Percentiles rank a stretch among this genome's conserved stretches.
Conservation (phyloP, 1,140 invertebrate genomes). For the Oncopodura yosiiana region DNA sequence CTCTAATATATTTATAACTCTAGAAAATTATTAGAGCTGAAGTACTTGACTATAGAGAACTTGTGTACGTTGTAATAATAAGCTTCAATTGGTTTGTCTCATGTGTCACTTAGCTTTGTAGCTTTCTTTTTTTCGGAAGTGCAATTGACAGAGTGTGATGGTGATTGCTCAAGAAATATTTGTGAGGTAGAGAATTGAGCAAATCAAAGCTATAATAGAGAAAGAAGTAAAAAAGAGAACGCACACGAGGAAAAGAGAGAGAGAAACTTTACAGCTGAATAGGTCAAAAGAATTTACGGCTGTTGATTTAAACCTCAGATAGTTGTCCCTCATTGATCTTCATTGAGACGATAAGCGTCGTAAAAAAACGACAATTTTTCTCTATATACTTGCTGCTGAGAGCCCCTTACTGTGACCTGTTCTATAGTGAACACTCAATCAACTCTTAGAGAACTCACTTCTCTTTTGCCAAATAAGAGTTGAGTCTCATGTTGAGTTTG, state of each 20-base stretch:
- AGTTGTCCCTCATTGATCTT: constrained; percentile 13
- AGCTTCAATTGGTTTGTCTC: constrained; percentile 5
- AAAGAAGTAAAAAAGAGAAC: too few species aligned
- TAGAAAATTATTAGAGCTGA: background rate
- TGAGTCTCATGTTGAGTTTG: background rate
- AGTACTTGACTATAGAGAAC: background rate
- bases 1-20: background rate
- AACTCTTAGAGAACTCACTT: too few species aligned
- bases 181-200: background rate
- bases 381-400: too few species aligned
- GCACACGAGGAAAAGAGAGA: background rate
- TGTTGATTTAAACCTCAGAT: constrained; percentile 8
- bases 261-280: background rate
- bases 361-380: constrained; percentile 11
- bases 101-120: background rate
- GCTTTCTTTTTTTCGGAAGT: background rate
- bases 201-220: too few species aligned
- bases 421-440: background rate
- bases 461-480: too few species aligned
- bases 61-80: constrained; percentile 7
- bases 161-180: background rate
- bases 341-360: constrained; percentile 7
- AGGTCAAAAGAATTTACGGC: constrained; percentile 5
- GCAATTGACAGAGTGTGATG: background rate
- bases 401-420: constrained; percentile 7